Conservation (phyloP, 2,888 invertebrate genomes). For the Lasioglossum vierecki region DNA sequence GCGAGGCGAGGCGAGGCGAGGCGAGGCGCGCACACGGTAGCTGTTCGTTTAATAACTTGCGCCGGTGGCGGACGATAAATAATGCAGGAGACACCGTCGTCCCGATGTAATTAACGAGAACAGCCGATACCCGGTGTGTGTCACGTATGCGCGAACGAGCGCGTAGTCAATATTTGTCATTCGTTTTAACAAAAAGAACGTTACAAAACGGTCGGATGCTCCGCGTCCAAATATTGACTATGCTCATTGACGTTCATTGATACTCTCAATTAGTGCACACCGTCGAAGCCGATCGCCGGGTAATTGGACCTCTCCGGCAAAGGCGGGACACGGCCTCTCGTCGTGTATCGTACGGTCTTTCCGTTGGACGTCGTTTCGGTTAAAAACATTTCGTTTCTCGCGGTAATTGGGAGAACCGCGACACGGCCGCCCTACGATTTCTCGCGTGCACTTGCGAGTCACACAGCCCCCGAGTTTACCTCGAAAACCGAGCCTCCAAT, state of each 20-base stretch:
- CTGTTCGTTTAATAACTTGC: constrained; percentile 72
- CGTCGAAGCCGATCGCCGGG: constrained; percentile 72
- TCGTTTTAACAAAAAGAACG: constrained; percentile 74
- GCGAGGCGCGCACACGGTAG: constrained; percentile 48
- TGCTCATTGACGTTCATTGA: constrained; percentile 75
- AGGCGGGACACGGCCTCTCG: constrained; percentile 38
- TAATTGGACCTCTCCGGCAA: constrained; percentile 68
- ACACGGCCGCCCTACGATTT: constrained; percentile 12
- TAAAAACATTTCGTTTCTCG: constrained; percentile 41
- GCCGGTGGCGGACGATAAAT: constrained; percentile 71
- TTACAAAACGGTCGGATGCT: constrained; percentile 74
- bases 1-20: constrained; percentile 16
- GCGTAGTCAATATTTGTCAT: constrained; percentile 74
- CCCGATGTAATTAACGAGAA: constrained; percentile 74
- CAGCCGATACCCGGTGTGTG: constrained; percentile 70
- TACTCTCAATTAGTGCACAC: constrained; percentile 74
- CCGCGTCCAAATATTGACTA: constrained; percentile 73
- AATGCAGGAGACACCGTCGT: constrained; percentile 73
- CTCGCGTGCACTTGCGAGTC: constrained; percentile 10
- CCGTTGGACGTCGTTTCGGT: constrained; percentile 44
- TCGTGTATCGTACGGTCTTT: constrained; percentile 14
- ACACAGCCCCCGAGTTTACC: background rate
- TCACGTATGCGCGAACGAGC: constrained; percentile 72
- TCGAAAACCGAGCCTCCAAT: constrained; percentile 39
- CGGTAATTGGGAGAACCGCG: constrained; percentile 54